Percentiles rank a stretch among this genome's conserved stretches.
Conservation (phyloP, 1,140 invertebrate genomes). For the Drosophila willistoni region DNA sequence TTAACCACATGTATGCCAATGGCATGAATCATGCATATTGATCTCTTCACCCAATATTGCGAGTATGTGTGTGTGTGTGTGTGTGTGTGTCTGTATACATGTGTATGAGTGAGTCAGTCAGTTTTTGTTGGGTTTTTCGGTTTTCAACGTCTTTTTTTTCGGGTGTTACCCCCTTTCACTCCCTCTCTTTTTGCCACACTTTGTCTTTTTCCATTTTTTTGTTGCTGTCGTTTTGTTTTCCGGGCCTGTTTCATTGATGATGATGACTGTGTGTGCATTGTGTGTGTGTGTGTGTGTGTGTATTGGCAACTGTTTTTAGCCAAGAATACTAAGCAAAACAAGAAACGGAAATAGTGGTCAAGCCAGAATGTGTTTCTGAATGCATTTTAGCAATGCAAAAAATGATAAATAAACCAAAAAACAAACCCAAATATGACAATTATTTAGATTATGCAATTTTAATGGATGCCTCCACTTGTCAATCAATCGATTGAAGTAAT, state of each 20-base stretch:
- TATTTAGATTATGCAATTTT: slow-evolving; percentile 1
- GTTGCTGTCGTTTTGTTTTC: background rate
- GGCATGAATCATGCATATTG: slow-evolving; percentile 13
- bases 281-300: background rate
- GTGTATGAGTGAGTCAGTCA: slow-evolving; percentile 2
- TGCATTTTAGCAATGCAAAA: background rate
- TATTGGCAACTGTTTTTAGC: slow-evolving; percentile 8
- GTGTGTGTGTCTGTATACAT: background rate
- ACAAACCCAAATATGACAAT: background rate
- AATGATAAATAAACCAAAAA: background rate
- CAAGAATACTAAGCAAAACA: slow-evolving; percentile 3
- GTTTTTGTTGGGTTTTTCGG: slow-evolving; percentile 10
- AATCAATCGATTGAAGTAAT: background rate
- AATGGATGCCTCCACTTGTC: background rate
- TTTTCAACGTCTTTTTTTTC: background rate
- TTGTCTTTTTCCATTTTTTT: background rate
- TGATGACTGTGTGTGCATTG: background rate
- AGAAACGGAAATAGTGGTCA: slow-evolving; percentile 9
- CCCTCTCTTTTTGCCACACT: background rate
- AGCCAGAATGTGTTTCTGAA: background rate
- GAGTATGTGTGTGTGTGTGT: background rate
- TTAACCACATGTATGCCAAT: slow-evolving; percentile 14
- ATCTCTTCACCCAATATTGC: slow-evolving; percentile 9
- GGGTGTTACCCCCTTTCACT: background rate
- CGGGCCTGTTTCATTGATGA: slow-evolving; percentile 7